Conservation (phyloP, 2,113 vertebrate species). For the Cinclus cinclus region DNA sequence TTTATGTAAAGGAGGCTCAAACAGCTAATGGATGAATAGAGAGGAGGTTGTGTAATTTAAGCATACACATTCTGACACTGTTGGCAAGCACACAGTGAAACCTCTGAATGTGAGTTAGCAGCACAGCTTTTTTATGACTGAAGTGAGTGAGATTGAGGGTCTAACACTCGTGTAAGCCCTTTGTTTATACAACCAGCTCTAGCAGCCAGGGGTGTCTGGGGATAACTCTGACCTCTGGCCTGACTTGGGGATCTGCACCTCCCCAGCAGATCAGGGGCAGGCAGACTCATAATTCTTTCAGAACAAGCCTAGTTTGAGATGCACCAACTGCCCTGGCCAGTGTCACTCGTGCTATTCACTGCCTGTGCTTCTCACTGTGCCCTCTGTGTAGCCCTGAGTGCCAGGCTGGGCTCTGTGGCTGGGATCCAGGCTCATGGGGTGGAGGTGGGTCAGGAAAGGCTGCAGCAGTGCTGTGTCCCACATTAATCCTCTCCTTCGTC, state of each 20-base stretch:
- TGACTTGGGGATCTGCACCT: background rate
- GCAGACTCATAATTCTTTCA: background rate
- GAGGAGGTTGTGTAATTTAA: background rate
- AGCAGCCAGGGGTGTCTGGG: background rate
- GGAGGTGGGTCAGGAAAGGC: background rate
- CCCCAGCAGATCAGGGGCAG: background rate
- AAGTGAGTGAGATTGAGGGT: background rate
- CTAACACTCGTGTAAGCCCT: background rate
- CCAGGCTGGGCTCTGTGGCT: background rate
- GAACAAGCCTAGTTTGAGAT: background rate
- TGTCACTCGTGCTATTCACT: background rate
- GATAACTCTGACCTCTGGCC: background rate
- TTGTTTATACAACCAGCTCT: background rate
- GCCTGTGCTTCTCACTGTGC: background rate
- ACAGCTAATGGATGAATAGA: background rate
- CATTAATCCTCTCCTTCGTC: background rate
- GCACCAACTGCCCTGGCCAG: background rate
- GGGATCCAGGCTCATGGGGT: background rate
- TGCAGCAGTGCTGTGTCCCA: background rate
- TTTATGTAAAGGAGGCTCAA: background rate
- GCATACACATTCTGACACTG: background rate
- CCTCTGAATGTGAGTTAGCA: background rate
- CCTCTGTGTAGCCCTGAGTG: background rate
- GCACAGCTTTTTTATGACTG: background rate
- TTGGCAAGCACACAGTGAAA: background rate